Evolutionary conservation across 2,888 invertebrate genomes (phyloP).

Genomic region (Eudasyphora cyanicolor): DNA sequence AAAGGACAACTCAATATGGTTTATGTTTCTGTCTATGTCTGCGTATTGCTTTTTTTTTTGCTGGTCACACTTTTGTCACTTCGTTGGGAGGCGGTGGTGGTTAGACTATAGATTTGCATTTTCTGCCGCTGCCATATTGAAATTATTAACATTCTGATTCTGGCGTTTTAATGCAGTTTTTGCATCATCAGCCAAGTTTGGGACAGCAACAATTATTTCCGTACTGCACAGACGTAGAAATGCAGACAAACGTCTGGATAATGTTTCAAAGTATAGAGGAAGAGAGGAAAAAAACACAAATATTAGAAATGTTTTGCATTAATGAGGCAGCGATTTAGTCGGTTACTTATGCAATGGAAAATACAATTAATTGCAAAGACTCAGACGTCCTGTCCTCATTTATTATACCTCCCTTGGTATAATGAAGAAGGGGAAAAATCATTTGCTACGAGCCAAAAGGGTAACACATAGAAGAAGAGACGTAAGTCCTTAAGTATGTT

Average conservation of each 20-base stretch:
- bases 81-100: too few species aligned
- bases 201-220: neutral
- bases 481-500: too few species aligned
- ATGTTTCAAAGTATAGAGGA: too few species aligned
- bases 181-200: neutral
- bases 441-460: too few species aligned
- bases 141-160: constrained; percentile 5
- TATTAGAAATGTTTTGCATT: neutral
- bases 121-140: constrained; percentile 3
- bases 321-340: neutral
- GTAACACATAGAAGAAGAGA: too few species aligned
- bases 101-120: neutral
- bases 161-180: neutral
- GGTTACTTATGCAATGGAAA: too few species aligned
- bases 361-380: too few species aligned
- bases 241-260: neutral
- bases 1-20: neutral
- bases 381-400: too few species aligned
- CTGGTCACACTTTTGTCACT: neutral
- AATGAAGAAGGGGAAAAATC: too few species aligned
- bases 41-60: neutral
- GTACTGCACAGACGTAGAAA: neutral
- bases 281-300: neutral
- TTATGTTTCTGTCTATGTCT: too few species aligned
- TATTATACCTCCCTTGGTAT: too few species aligned